Percentiles rank a stretch among this genome's conserved stretches.
Conservation (phyloP, 2,113 vertebrate species). For the Notothenia rossii region DNA sequence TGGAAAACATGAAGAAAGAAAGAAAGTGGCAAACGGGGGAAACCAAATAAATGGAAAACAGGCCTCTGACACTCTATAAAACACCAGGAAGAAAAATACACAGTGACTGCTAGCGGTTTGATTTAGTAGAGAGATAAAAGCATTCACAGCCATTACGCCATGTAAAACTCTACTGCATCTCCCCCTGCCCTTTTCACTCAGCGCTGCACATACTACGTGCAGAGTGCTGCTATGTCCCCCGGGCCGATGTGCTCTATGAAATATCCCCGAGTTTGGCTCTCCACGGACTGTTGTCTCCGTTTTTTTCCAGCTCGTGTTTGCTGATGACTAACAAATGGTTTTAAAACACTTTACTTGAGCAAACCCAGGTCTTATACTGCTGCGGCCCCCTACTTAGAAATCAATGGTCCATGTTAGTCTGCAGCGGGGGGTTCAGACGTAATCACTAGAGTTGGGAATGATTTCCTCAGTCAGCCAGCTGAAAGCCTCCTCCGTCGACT, state of each 20-base stretch:
- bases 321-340: slow-evolving; percentile 66
- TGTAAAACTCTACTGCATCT: slow-evolving; percentile 62
- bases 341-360: slow-evolving; percentile 63
- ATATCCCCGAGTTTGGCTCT: slow-evolving; percentile 30
- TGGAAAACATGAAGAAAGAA: slow-evolving; percentile 6
- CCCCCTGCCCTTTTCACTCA: slow-evolving; percentile 50
- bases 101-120: slow-evolving; percentile 42
- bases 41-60: slow-evolving; percentile 57
- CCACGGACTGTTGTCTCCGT: slow-evolving; percentile 10
- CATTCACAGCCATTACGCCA: slow-evolving; percentile 52
- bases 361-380: slow-evolving; percentile 26
- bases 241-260: slow-evolving; percentile 50
- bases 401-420: slow-evolving; percentile 55
- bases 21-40: slow-evolving; percentile 31
- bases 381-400: slow-evolving; percentile 13
- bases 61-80: slow-evolving; percentile 41
- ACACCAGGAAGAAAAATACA: background rate
- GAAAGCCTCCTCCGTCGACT: slow-evolving; percentile 21
- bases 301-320: slow-evolving; percentile 29
- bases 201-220: slow-evolving; percentile 27
- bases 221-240: slow-evolving; percentile 5
- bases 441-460: slow-evolving; percentile 33
- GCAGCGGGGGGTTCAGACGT: slow-evolving; percentile 31
- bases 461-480: slow-evolving; percentile 35
- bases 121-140: slow-evolving; percentile 68